Conservation (phyloP, 2,113 vertebrate genomes). For the Capricornis sumatraensis region DNA sequence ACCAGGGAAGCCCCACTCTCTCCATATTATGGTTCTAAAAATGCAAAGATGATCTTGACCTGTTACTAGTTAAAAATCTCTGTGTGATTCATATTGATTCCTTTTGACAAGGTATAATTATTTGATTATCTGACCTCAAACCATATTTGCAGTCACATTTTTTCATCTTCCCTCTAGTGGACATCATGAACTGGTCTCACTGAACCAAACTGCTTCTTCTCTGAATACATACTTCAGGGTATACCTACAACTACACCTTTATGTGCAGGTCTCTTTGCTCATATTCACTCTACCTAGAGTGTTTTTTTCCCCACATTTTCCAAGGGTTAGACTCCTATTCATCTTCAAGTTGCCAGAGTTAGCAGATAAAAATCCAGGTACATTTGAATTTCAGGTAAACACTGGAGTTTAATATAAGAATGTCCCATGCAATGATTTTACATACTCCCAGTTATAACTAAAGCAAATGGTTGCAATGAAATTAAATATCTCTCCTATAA, state of each 20-base stretch:
- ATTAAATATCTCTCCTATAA: not conserved
- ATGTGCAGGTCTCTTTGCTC: not conserved
- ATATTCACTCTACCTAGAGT: not conserved
- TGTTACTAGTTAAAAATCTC: not conserved
- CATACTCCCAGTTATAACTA: not conserved
- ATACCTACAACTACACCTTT: fast-evolving
- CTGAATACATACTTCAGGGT: not conserved
- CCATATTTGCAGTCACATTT: not conserved
- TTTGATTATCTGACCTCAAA: not conserved
- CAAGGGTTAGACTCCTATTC: not conserved
- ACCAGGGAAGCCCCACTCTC: not conserved
- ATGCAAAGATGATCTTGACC: not conserved
- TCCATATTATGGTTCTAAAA: not conserved
- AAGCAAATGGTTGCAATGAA: not conserved
- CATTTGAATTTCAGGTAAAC: not conserved
- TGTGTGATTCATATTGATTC: not conserved
- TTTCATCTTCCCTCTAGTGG: not conserved
- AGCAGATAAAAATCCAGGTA: not conserved
- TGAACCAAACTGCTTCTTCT: not conserved
- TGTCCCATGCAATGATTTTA: not conserved
- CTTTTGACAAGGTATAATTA: not conserved
- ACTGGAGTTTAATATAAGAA: not conserved
- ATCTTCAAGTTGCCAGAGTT: not conserved
- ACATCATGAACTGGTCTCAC: not conserved
- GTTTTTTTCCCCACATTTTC: not conserved